Evolutionary conservation across 1,140 invertebrate species (phyloP), one percentile per base, ranked within the genome.

Genomic region (Acromyrmex echinatior): DNA sequence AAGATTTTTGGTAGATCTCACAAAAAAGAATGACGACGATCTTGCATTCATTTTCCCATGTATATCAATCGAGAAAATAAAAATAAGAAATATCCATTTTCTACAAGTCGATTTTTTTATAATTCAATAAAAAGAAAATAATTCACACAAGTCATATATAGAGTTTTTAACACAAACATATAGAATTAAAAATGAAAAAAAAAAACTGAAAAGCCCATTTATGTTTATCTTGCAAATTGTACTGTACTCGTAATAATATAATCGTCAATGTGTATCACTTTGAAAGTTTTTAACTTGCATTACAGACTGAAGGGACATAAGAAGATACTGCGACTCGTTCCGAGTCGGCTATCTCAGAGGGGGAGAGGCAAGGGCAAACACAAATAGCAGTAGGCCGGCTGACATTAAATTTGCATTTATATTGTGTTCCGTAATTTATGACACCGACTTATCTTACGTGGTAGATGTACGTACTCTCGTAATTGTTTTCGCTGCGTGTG

Each of bases 401-500:
- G 87, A 88, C 92, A 91, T 91, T 90, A 90, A 91, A 93, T 93
- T 93, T 90, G 92, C 91, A 91, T 92, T 92, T 92, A 85, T 87
- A 88, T 88, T 88, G 87, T 88, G 87, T 88, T 84, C 86, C 86
- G 71, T 88, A 88, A 88, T 88, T 88, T 88, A 89, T 89, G 87
- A 90, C 88, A 82, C 78, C 89, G 89, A 81, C 77, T 87, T 91
- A 90, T 88, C 88, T 90, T 86, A 76, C 56, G 62, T 49, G 65
- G 70, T 88, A 45, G 68, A 77, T 89, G 80, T 84, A 51, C 76
- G 63, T 63, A 71, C 51, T 86, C 87, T 77, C 71, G 79, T 88
- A 88, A 90, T 88, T 90, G 80, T 79, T 89, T 84, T 73, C 81
- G 28, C 60, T 18, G 58, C 49, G 63, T 63, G 70, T 84, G 58